Evolutionary conservation across 2,797 vertebrate genomes (phyloP).

Genomic region (Anniella stebbinsi): DNA sequence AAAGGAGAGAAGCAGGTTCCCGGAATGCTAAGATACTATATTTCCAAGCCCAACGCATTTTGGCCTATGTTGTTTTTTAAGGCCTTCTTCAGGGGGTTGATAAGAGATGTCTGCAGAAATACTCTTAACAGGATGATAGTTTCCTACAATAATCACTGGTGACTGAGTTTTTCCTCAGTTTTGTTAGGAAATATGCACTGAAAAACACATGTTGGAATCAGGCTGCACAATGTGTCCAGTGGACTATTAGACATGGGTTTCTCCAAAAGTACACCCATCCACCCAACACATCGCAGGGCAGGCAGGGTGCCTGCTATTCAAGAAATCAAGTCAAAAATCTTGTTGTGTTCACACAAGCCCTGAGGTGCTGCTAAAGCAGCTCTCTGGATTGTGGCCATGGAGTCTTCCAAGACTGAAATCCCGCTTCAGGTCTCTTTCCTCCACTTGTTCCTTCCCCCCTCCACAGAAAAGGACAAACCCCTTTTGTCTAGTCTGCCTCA

Average conservation of each 20-base stretch:
- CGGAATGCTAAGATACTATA: too few relatives aligned
- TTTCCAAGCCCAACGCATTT: too few relatives aligned
- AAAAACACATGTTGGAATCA: not conserved
- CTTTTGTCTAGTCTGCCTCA: conserved; percentile 25
- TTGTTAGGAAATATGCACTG: not conserved
- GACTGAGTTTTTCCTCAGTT: too few relatives aligned
- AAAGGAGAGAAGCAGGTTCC: too few relatives aligned
- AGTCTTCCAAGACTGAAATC: conserved; percentile 6
- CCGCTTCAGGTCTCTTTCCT: conserved; percentile 9
- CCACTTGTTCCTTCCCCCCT: not conserved
- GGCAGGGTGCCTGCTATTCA: not conserved
- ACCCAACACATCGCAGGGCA: too few relatives aligned
- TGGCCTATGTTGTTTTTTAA: too few relatives aligned
- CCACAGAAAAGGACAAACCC: conserved; percentile 23
- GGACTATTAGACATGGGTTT: not conserved
- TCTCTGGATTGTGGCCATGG: not conserved
- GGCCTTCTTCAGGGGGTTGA: too few relatives aligned
- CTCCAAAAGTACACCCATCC: not conserved
- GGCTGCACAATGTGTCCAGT: not conserved
- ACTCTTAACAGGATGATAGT: too few relatives aligned
- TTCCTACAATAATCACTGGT: too few relatives aligned
- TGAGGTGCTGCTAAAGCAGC: not conserved
- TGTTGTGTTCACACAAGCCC: not conserved
- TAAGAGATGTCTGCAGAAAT: too few relatives aligned
- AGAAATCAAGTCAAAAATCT: not conserved